These are phyloP conservation scores for Anabacerthia variegaticeps DNA, from an alignment of 2,797 vertebrate species.

Conservation along the genomic window DNA sequence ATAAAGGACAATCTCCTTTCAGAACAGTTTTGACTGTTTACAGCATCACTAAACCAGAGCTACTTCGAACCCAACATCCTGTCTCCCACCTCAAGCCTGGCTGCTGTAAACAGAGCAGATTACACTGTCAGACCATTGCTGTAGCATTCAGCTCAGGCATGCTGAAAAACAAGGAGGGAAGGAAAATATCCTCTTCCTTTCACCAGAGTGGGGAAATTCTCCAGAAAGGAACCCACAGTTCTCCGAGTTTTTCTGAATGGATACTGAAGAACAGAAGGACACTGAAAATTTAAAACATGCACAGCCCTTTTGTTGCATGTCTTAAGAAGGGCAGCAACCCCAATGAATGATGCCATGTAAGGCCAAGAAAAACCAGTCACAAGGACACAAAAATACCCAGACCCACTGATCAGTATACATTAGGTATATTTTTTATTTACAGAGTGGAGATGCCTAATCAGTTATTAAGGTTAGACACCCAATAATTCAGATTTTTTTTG, in stretches of 20 bases:
- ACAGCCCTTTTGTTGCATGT: not conserved
- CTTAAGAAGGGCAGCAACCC: not conserved
- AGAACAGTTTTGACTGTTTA: not conserved
- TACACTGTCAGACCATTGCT: not conserved
- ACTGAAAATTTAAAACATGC: accelerated
- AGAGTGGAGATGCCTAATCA: constrained; percentile 63
- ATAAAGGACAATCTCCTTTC: not conserved
- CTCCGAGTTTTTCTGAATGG: not conserved
- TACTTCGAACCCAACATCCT: not conserved
- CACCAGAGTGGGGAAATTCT: not conserved
- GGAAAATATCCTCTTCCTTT: not conserved
- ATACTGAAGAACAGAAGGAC: not conserved
- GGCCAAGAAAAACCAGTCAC: not conserved
- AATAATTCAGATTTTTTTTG: constrained; percentile 62
- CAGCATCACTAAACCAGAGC: not conserved
- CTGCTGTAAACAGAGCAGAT: not conserved
- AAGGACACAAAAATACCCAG: constrained; percentile 11
- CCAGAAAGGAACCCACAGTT: not conserved
- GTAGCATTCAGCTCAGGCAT: not conserved
- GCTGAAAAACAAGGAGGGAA: not conserved
- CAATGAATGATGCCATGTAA: not conserved
- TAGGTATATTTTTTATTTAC: constrained; percentile 80
- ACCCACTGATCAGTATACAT: constrained; percentile 14
- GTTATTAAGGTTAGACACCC: constrained; percentile 67
- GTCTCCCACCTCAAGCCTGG: not conserved